These are phyloP conservation scores for Agrochola macilenta DNA, from an alignment of 2,888 invertebrate genomes.

Conservation along the genomic window DNA sequence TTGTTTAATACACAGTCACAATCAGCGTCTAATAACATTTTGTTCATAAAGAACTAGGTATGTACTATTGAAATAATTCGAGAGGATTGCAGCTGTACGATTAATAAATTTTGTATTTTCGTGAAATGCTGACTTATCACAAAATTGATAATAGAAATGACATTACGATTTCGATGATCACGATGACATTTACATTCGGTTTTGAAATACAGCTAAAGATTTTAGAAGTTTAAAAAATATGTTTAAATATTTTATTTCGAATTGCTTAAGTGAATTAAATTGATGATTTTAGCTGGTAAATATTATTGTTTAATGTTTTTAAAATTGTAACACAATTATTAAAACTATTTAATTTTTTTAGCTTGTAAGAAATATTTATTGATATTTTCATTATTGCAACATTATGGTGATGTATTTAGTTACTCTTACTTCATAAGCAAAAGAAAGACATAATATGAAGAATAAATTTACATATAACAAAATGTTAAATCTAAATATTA, in stretches of 20 bases:
- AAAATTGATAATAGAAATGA: constrained; percentile 73
- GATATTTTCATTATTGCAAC: constrained; percentile 41
- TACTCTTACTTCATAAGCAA: neutral
- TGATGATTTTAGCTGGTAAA: neutral
- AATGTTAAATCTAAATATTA: neutral
- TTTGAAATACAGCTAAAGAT: constrained; percentile 45
- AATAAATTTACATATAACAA: rapidly evolving
- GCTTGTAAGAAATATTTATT: neutral
- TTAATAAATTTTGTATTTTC: constrained; percentile 57
- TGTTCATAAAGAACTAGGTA: constrained; percentile 40
- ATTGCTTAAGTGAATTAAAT: neutral
- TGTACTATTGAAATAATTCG: constrained; percentile 39
- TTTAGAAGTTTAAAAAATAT: neutral
- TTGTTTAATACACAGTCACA: constrained; percentile 44
- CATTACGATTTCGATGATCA: constrained; percentile 65
- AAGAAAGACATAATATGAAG: no score
- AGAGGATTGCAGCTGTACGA: constrained; percentile 25
- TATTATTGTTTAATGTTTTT: neutral
- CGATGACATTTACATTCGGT: constrained; percentile 62
- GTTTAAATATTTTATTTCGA: neutral
- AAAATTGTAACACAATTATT: neutral
- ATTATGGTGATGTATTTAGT: neutral
- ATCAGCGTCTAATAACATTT: constrained; percentile 52
- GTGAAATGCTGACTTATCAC: constrained; percentile 74
- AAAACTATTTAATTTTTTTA: neutral